Conservation (phyloP, 2,113 vertebrate genomes). For the Perccottus glenii region DNA sequence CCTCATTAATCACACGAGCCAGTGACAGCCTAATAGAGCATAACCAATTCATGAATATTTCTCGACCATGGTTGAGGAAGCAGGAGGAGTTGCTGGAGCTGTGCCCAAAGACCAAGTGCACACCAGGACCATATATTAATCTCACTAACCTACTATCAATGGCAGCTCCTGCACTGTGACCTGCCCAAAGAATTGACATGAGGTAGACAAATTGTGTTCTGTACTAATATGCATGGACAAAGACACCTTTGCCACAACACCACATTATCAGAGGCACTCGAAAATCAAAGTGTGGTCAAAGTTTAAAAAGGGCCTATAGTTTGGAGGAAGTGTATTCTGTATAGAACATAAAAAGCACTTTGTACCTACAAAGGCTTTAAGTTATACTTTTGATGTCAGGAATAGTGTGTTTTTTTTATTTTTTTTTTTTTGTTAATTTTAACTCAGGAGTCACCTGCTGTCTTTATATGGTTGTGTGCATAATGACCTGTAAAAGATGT, state of each 20-base stretch:
- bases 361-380: too few species aligned
- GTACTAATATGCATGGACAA: too few species aligned
- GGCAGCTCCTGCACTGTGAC: constrained; percentile 5
- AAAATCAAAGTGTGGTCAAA: too few species aligned
- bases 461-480: not conserved
- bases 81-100: constrained; percentile 40
- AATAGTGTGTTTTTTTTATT: not conserved
- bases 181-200: constrained; percentile 2
- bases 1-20: constrained; percentile 76
- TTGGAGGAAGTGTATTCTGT: too few species aligned
- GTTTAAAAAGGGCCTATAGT: too few species aligned
- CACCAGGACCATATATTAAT: constrained; percentile 61
- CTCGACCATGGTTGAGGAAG: constrained; percentile 53
- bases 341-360: too few species aligned
- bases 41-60: constrained; percentile 78
- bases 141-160: constrained; percentile 42
- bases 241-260: too few species aligned
- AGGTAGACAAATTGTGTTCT: not conserved
- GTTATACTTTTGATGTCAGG: not conserved
- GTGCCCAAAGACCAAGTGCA: constrained; percentile 46
- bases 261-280: too few species aligned
- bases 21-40: constrained; percentile 78
- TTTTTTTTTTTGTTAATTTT: not conserved
- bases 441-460: not conserved
- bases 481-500: constrained; percentile 36